Evolutionary conservation across 1,140 invertebrate genomes (phyloP).

Genomic region (Lycorma delicatula): DNA sequence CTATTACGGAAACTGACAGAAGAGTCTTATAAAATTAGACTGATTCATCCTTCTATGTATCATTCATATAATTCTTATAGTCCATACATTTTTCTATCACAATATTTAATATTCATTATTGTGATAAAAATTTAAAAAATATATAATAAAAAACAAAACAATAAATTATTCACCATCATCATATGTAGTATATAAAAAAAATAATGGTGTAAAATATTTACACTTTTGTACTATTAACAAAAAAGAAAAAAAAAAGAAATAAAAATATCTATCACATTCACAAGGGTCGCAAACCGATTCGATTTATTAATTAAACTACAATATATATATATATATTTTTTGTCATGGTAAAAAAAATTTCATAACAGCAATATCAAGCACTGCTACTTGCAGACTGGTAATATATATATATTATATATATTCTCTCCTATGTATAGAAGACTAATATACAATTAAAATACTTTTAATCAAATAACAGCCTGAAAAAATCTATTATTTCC

Average conservation of each 20-base stretch:
- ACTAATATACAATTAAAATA: slow-evolving; percentile 11
- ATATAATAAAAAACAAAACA: background rate
- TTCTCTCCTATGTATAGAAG: slow-evolving; percentile 3
- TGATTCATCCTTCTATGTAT: too few species aligned
- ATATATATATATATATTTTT: slow-evolving; percentile 15
- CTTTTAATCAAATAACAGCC: slow-evolving; percentile 14
- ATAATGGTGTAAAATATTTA: background rate
- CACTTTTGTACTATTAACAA: too few species aligned
- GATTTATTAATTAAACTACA: background rate
- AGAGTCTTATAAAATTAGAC: slow-evolving; percentile 50
- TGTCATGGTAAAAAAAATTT: slow-evolving; percentile 15
- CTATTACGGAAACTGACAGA: slow-evolving; percentile 77
- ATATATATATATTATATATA: slow-evolving; percentile 7
- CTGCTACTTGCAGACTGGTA: background rate
- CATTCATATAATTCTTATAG: too few species aligned
- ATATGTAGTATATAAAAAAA: background rate
- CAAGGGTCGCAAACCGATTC: slow-evolving; percentile 1
- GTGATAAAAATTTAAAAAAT: background rate
- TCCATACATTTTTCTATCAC: too few species aligned
- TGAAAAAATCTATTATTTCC: slow-evolving; percentile 12
- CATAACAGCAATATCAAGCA: slow-evolving; percentile 17
- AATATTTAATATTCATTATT: background rate
- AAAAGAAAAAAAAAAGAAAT: too few species aligned
- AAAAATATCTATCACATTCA: background rate
- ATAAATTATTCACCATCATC: background rate